Base-by-base conservation (phyloP, 2,888 invertebrate genomes). In the Troides oblongomaculatus region DNA sequence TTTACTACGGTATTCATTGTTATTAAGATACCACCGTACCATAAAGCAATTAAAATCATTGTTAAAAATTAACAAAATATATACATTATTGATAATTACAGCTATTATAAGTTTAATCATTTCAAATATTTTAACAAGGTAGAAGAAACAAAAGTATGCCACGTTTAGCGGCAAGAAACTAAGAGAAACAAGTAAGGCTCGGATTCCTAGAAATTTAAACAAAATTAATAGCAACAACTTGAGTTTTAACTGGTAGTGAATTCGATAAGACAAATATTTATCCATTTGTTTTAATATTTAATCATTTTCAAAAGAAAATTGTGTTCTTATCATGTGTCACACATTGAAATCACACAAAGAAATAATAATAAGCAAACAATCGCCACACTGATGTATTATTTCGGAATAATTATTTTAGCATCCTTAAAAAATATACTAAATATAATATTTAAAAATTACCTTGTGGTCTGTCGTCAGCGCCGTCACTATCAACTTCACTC, bases 401-500 rank as follows among this genome's bases (percentile, higher is more conserved):
- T 10, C 39, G 50, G 17, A 17, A 17, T 17, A 14, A 2, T 17
- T 50, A 50, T 50, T 50, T 17, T 10, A 39, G 39, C 39, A 39
- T 39, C 2, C 14, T 17, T 17, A 50, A 50, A 50, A 50, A 50
- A 50, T 5, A 3, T 50, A 50, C 10, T 14, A 50, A 17, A 50
- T 17, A 50, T 18, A 14, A 50, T 50, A 50, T 14, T 50, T 17
- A 50, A 14, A 50, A 2, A 88, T 87, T 72, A 92, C 92, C 92
- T 66, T 91, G 89, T 0, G 86, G 89, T 73, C 91, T 78, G 2
- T 92, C 92, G 23, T 92, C 91, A 0, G 88, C 88, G 1, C 91
- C 90, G 59, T 92, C 92, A 75, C 92, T 92, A 64, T 92, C 93
- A 36, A 89, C 88, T 65, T 90, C 92, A 72, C 92, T 92, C 76